Base-by-base conservation (phyloP, 2,113 vertebrate genomes). In the Laterallus jamaicensis region DNA sequence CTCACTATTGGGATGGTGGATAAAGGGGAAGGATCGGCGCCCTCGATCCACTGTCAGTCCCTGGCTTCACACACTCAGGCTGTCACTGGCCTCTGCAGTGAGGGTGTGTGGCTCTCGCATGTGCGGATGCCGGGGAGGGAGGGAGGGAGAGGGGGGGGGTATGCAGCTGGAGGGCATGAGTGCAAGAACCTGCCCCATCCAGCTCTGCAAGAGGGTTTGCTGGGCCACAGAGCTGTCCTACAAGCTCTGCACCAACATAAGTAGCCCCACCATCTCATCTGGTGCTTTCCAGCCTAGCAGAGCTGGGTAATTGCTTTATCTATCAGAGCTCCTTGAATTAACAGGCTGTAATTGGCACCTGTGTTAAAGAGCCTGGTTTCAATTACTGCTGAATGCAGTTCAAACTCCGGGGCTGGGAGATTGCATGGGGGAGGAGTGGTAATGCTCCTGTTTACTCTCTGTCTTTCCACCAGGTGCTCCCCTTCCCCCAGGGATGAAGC, bases 401-500 rank as follows among this genome's bases (percentile, higher is more conserved):
- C 91, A 18, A 1, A 50, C 90, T 88, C 87, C 55, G 64, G 93
- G 71, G 90, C 69, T 47, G 86, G 59, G 71, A 86, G 82, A 87
- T 95, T 73, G 82, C 47, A 2, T 32, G 68, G 29, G 60, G 75
- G 90, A 81, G 95, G 87, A 95, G 71, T 7, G 1, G 54, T 18
- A 60, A 47, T 29, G 82, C n/a, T 91, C 19, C 1, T 59, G 63
- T 76, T 90, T 91, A 37, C 92, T 14, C 88, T 74, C 82, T 59
- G 44, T 83, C 75, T 86, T 90, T 92, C 92, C 94, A 90, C 68
- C 95, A 96, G 94, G 94, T 95, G 94, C 86, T 97, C 84, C 87
- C 92, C 94, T 96, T 96, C 71, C 85, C 90, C 80, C 49, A 64
- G 82, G 60, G 85, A 87, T 92, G 85, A 74, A 63, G 47, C 15